Conservation (phyloP, 1,140 invertebrate species). For the Kradibia gibbosae region DNA sequence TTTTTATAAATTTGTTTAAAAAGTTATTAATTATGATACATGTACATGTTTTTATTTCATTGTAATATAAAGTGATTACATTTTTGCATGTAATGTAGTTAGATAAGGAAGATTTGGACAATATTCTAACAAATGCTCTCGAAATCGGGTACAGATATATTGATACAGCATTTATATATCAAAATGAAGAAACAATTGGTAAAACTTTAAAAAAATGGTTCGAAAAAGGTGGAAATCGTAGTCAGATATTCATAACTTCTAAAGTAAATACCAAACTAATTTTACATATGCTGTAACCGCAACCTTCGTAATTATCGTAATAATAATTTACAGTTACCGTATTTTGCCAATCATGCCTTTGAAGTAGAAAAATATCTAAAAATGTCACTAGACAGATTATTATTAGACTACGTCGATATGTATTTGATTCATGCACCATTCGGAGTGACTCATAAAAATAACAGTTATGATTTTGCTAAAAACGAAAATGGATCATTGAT, state of each 20-base stretch:
- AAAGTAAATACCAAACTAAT: conserved; percentile 75
- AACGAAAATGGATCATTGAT: conserved; percentile 77
- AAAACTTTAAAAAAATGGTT: conserved; percentile 83
- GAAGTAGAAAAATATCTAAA: conserved; percentile 82
- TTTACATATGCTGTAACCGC: neutral
- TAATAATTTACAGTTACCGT: conserved; percentile 74
- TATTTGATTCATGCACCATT: conserved; percentile 90
- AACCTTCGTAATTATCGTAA: neutral
- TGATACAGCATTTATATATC: conserved; percentile 86
- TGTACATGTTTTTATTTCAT: too few species aligned
- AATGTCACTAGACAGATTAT: conserved; percentile 80
- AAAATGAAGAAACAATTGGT: conserved; percentile 87
- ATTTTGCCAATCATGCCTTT: conserved; percentile 78
- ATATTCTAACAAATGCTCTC: conserved; percentile 78
- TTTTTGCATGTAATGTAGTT: too few species aligned
- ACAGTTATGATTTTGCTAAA: conserved; percentile 66
- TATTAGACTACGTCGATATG: conserved; percentile 86
- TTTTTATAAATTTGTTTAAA: too few species aligned
- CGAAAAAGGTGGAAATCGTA: conserved; percentile 79
- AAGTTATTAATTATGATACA: too few species aligned
- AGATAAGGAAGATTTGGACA: conserved; percentile 80
- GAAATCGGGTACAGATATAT: conserved; percentile 82
- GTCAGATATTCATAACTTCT: conserved; percentile 87
- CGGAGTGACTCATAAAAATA: conserved; percentile 74
- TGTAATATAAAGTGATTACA: too few species aligned